Base-by-base conservation (phyloP, 64 coral and sea anemone genomes). In the Cladopsammia gracilis region DNA sequence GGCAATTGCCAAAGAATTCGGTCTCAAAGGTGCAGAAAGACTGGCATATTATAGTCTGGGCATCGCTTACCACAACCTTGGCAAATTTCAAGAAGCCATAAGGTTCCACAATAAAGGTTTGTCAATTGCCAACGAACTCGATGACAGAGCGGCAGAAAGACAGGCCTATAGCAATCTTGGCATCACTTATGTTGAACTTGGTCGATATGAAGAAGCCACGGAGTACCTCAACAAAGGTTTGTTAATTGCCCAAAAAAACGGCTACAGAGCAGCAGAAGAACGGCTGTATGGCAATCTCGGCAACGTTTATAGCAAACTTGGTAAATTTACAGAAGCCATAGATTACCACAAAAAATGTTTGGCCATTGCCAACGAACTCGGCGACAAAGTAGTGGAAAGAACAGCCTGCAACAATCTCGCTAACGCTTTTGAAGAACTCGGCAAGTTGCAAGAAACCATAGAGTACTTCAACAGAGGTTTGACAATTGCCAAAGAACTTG, bases 261-360 rank as follows among this genome's bases (percentile, higher is more conserved):
- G 48, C 20, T 52, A 82, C 48, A 49, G 54, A 25, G n/a, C 54
- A 62, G 16, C 14, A 82, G 78, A 82, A 57, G 78, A n/a, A 61
- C 25, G 78, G 46, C 3, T 2, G 0, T 34, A 34, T 34, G 0
- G 34, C 34, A 34, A 34, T 34, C 34, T 34, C 34, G 34, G 34
- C 34, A 57, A 50, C 22, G 49, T 10, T 57, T 79, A 79, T 51
- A 23, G 22, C 11, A 11, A 19, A 54, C 51, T 79, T 15, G 77
- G 77, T 11, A 50, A 79, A 54, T 22, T 53, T 51, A 50, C 16
- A 50, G 16, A 79, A 53, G 77, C 77, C 22, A 79, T 49, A 53
- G 77, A 53, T 14, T 79, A 49, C 52, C 77, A 79, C 13, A 53
- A 79, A 79, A 51, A 79, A 57, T 15, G 49, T 79, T 48, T 79